phyloP scores from a whole-genome alignment of 2,113 vertebrate species.

The Symphodus melops region DNA sequence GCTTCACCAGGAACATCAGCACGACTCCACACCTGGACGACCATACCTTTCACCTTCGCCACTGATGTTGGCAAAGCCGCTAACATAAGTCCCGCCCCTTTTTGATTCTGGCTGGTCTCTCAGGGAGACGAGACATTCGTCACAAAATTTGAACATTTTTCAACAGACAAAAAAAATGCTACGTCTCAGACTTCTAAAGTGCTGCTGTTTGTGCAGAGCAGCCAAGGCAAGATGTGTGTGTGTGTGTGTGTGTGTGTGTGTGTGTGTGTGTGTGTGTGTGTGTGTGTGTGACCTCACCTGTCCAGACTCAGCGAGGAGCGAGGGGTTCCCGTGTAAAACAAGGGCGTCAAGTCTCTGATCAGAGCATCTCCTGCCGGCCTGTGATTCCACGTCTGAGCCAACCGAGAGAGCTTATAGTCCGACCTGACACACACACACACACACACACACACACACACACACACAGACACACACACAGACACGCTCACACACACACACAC shows the following conservation, averaged over 20 bases:
- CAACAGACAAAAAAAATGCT: too few relatives aligned
- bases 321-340: constrained; percentile 78
- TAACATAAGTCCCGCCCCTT: too few relatives aligned
- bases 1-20: too few relatives aligned
- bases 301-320: constrained; percentile 83
- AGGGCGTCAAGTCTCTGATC: constrained; percentile 86
- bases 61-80: too few relatives aligned
- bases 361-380: constrained; percentile 85
- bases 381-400: constrained; percentile 88
- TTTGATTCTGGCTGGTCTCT: too few relatives aligned
- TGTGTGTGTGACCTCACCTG: constrained; percentile 83
- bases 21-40: too few relatives aligned
- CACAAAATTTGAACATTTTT: too few relatives aligned
- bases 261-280: not conserved
- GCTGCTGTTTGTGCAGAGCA: too few relatives aligned
- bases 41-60: too few relatives aligned
- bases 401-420: constrained; percentile 84
- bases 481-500: not conserved
- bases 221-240: too few relatives aligned
- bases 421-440: constrained; percentile 77
- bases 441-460: constrained; percentile 1
- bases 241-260: constrained; percentile 2
- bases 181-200: too few relatives aligned
- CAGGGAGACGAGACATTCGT: too few relatives aligned
- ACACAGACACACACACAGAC: not conserved